Conservation (phyloP, 1,140 invertebrate species). For the Wasmannia auropunctata region DNA sequence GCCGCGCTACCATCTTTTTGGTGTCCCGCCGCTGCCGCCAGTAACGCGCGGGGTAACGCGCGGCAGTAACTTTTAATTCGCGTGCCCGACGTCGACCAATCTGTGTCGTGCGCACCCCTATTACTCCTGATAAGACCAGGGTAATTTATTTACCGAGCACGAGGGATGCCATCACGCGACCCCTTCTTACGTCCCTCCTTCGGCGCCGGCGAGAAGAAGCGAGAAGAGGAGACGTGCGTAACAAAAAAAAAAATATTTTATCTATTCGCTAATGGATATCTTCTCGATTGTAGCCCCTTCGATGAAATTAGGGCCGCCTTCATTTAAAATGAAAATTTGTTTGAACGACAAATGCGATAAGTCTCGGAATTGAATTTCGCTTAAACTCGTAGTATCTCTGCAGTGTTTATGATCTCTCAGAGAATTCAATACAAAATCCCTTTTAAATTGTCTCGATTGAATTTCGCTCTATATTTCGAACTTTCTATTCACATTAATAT, state of each 20-base stretch:
- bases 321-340: background rate
- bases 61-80: slow-evolving; percentile 84
- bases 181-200: slow-evolving; percentile 66
- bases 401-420: background rate
- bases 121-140: slow-evolving; percentile 84
- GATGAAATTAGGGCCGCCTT: background rate
- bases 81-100: slow-evolving; percentile 83
- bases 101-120: slow-evolving; percentile 84
- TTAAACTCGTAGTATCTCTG: background rate
- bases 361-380: background rate
- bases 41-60: slow-evolving; percentile 16
- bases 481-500: slow-evolving; percentile 16
- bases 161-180: slow-evolving; percentile 84
- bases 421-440: background rate
- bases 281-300: background rate
- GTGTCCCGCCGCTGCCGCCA: background rate
- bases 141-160: slow-evolving; percentile 84
- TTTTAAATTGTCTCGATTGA: background rate
- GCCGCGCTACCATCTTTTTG: slow-evolving; percentile 42
- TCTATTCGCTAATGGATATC: slow-evolving; percentile 4
- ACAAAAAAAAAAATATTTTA: background rate
- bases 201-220: slow-evolving; percentile 25
- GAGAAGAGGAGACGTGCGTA: background rate
- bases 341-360: background rate
- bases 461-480: background rate